Evolutionary conservation across 2,113 vertebrate genomes (phyloP), one percentile per base, ranked within the genome.

Genomic region (Ammospiza caudacuta): DNA sequence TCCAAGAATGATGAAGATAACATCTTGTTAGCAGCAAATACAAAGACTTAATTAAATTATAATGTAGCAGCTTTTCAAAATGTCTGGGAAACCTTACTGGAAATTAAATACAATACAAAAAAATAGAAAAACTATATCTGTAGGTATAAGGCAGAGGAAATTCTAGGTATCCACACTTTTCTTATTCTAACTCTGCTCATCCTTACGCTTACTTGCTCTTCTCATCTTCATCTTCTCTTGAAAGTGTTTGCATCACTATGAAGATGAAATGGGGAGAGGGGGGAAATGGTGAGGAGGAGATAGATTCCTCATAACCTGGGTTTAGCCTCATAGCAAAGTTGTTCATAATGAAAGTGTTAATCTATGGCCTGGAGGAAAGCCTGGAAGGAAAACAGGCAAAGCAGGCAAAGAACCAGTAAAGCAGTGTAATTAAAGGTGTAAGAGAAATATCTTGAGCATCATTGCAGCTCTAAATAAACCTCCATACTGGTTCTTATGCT

Each of bases 1-100:
- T 95, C 79, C 92, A 96, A 88, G 88, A 93, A 92, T 37, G 59
- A 66, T 47, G 82, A 70, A 74, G 85, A 96, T 96, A 96, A 74
- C 33, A 95, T 96, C 94, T 93, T 77, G 79, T 95, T 88, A 86
- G 64, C 15, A 90, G 79, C 64, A 90, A 90, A 94, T 69, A 88
- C 35, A 77, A 78, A 90, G 78, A 52, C 22, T 86, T 94, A 67
- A 81, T 94, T 90, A 85, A 92, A 88, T 90, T 86, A 76, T 51
- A 83, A 77, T 51, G 54, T 3, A 95, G 24, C 23, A 85, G 75
- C 59, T 95, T 87, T 90, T 83, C 68, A 75, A 88, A 95, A 77
- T 74, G 43, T 47, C 63, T 94, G 85, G 81, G 46, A 93, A 88
- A 63, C 22, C 27, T 59, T 64, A 15, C 24, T 88, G 31, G 68